A percentile compares a stretch with the other conserved stretches of the same genome.
These are phyloP conservation scores for Isurus oxyrinchus DNA, from an alignment of 2,113 vertebrate genomes.

Conservation along the genomic window DNA sequence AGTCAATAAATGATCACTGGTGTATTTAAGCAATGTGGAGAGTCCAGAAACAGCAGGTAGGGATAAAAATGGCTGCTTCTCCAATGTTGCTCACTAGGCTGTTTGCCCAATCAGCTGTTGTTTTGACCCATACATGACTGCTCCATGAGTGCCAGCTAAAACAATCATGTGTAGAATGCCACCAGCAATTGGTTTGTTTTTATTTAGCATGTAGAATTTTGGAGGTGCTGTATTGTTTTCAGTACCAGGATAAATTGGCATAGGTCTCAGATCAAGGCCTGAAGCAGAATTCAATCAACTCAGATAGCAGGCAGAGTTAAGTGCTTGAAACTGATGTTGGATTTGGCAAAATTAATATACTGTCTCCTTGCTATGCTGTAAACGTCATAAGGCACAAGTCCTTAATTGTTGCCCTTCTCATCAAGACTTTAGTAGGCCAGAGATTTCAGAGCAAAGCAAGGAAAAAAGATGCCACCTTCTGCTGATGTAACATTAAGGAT, in stretches of 20 bases:
- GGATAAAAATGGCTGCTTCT: not conserved
- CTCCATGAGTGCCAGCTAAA: not conserved
- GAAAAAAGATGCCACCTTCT: not conserved
- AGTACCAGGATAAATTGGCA: not conserved
- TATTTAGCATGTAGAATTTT: not conserved
- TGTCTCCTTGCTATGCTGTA: not conserved
- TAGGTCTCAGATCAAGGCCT: not conserved
- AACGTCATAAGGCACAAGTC: not conserved
- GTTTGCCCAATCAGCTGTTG: not conserved
- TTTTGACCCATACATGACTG: not conserved
- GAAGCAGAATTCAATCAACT: not conserved
- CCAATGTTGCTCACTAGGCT: not conserved
- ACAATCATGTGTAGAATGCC: not conserved
- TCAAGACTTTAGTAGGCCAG: too few species aligned
- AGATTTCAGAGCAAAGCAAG: not conserved
- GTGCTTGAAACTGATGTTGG: not conserved
- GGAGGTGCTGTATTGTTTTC: not conserved
- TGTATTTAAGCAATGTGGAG: not conserved
- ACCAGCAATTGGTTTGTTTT: not conserved
- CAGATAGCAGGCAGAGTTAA: not conserved
- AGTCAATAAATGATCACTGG: not conserved
- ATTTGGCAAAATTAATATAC: not conserved
- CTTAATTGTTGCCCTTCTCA: not conserved
- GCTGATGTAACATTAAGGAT: not conserved
- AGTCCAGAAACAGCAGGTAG: not conserved